A percentile compares a stretch with the other conserved stretches of the same genome.
These are phyloP conservation scores for Rhaphigaster nebulosa DNA, from an alignment of 2,888 invertebrate genomes.

Conservation along the genomic window DNA sequence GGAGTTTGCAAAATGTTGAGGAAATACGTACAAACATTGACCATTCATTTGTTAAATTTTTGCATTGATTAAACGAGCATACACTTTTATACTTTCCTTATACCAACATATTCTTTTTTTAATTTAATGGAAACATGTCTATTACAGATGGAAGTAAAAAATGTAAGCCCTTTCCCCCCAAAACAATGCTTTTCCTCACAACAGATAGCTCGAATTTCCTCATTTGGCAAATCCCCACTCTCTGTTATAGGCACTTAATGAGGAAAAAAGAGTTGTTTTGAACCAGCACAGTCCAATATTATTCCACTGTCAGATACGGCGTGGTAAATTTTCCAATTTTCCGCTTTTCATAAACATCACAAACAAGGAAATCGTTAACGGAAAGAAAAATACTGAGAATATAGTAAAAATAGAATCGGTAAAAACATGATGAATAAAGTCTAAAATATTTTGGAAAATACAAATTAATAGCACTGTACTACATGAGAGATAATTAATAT, in stretches of 20 bases:
- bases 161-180: neutral
- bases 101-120: neutral
- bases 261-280: slow-evolving; percentile 18
- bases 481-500: too few species aligned
- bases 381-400: neutral
- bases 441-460: neutral
- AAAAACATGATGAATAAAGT: neutral
- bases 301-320: neutral
- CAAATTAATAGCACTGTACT: too few species aligned
- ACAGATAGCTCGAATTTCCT: neutral
- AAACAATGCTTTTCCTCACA: neutral
- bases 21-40: too few species aligned
- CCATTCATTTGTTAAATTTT: too few species aligned
- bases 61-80: neutral
- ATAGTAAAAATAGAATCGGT: neutral
- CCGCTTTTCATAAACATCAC: neutral
- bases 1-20: too few species aligned
- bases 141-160: neutral
- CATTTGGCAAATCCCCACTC: neutral
- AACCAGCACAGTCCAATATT: neutral
- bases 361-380: neutral
- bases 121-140: neutral
- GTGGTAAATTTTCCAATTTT: neutral
- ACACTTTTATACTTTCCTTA: neutral
- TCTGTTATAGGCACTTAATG: neutral